Conservation (phyloP, 2,113 vertebrate genomes). For the Mus spicilegus region DNA sequence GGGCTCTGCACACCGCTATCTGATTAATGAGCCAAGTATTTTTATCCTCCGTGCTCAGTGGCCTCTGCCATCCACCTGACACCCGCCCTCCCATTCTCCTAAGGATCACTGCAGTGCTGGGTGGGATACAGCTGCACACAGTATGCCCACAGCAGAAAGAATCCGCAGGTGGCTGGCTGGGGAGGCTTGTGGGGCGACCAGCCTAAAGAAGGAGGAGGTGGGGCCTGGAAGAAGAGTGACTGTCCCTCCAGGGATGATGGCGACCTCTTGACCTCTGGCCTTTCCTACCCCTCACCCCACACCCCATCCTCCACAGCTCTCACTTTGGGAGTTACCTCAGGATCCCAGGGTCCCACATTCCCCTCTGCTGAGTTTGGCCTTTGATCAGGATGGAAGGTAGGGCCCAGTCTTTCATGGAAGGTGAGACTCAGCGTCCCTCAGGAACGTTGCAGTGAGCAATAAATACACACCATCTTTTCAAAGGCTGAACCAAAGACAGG, state of each 20-base stretch:
- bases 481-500: not conserved
- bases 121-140: not conserved
- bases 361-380: not conserved
- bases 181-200: not conserved
- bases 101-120: not conserved
- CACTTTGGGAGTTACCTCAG: not conserved
- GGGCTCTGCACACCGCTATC: not conserved
- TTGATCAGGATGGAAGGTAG: not conserved
- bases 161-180: too few relatives aligned
- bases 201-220: not conserved
- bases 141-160: not conserved
- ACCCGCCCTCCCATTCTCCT: not conserved
- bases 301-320: not conserved
- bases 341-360: not conserved
- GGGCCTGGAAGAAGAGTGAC: not conserved
- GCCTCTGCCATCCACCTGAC: slow-evolving; percentile 54
- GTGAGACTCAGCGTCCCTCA: not conserved
- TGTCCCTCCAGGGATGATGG: not conserved
- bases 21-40: slow-evolving; percentile 69
- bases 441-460: not conserved
- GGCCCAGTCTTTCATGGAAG: not conserved
- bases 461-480: not conserved
- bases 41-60: slow-evolving; percentile 68
- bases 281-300: not conserved
- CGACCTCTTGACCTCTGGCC: not conserved